These are phyloP conservation scores for Nyctalus aviator DNA, from an alignment of 2,797 vertebrate genomes.

Conservation along the genomic window DNA sequence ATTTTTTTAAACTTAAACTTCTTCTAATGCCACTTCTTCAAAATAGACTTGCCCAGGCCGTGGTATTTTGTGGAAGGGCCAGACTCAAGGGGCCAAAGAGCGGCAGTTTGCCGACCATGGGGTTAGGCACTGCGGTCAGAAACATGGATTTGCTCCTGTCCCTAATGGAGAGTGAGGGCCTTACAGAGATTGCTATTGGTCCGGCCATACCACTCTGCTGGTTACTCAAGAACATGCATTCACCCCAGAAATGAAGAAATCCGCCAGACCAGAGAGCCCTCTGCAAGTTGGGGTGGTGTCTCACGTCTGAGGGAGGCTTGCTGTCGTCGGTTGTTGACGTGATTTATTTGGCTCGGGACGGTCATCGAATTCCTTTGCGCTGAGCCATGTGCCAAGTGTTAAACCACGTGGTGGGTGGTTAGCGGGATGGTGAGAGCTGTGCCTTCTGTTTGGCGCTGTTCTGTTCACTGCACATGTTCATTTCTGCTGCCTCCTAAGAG, in stretches of 20 bases:
- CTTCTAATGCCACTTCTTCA: no score
- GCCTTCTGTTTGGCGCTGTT: not conserved
- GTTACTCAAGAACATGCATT: not conserved
- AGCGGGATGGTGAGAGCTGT: not conserved
- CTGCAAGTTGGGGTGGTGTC: not conserved
- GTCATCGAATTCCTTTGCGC: not conserved
- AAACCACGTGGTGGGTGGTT: not conserved
- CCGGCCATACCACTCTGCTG: no score
- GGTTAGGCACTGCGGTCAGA: not conserved
- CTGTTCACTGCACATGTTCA: not conserved
- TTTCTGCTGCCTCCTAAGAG: not conserved
- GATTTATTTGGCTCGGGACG: not conserved
- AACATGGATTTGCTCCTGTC: not conserved
- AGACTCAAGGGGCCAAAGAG: no score
- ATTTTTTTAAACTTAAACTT: no score
- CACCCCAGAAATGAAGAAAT: not conserved
- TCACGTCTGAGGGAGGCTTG: not conserved
- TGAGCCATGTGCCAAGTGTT: not conserved
- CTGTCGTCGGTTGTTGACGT: not conserved
- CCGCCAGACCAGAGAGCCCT: accelerated
- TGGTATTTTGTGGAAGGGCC: no score
- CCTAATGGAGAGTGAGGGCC: not conserved
- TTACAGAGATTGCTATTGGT: not conserved
- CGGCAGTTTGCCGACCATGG: no score
- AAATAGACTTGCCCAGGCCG: no score